Evolutionary conservation across 2,113 vertebrate species (phyloP).

Genomic region (Cochlearius cochlearius): DNA sequence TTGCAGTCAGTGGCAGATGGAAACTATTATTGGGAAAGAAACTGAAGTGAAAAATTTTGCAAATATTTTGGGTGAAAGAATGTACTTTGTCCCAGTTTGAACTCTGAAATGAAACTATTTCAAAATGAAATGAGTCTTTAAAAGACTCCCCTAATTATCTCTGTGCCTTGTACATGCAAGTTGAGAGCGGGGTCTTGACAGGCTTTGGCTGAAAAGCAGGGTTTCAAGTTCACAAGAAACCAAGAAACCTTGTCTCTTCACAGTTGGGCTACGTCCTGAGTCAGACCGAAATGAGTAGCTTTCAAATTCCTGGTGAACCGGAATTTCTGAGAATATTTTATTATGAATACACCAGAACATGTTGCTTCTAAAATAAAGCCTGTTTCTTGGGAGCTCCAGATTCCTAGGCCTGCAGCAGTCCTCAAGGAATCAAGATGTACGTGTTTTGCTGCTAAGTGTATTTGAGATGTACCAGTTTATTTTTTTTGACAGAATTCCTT

Average conservation of each 20-base stretch:
- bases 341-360: neutral
- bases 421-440: neutral
- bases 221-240: neutral
- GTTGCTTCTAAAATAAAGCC: neutral
- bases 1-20: neutral
- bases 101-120: neutral
- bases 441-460: neutral
- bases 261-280: neutral
- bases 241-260: neutral
- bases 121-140: neutral
- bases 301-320: neutral
- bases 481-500: neutral
- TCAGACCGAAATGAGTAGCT: neutral
- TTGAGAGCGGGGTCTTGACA: neutral
- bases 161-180: neutral
- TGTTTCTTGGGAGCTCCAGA: neutral
- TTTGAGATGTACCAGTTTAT: neutral
- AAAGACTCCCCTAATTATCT: neutral
- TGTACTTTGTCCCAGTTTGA: neutral
- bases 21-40: neutral
- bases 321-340: neutral
- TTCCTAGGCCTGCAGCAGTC: neutral
- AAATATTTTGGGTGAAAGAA: neutral
- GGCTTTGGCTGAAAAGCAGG: neutral
- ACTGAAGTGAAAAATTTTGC: neutral